A percentile compares a stretch with the other conserved stretches of the same genome.
These are phyloP conservation scores for Pimpla rufipes DNA, from an alignment of 2,888 invertebrate species.

Conservation along the genomic window DNA sequence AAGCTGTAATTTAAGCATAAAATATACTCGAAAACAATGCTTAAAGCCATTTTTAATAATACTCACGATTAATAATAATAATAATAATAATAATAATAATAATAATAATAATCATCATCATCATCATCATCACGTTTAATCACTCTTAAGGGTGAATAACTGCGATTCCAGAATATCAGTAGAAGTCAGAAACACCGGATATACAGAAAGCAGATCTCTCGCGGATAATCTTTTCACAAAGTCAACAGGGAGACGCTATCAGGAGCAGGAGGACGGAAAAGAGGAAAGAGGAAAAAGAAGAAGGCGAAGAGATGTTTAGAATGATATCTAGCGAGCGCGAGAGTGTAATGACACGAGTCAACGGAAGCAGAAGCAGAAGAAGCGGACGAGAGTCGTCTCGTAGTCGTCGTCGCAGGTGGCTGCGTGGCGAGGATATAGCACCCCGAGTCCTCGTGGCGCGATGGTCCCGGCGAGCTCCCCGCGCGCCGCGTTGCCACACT, in stretches of 20 bases:
- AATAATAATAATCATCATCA: too few relatives aligned
- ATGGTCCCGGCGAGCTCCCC: neutral
- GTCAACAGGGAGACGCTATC: neutral
- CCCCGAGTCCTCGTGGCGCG: conserved; percentile 22
- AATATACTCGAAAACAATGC: too few relatives aligned
- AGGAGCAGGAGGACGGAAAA: neutral
- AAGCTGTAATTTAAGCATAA: too few relatives aligned
- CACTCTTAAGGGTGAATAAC: neutral
- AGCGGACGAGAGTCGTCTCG: conserved; percentile 18
- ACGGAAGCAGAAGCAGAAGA: conserved; percentile 32
- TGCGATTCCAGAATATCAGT: neutral
- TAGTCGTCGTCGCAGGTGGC: conserved; percentile 43
- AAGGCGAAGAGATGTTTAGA: conserved; percentile 16
- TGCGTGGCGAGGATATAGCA: conserved; percentile 16
- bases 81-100: too few relatives aligned
- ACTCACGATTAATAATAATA: too few relatives aligned
- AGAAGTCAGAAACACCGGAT: neutral
- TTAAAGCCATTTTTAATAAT: too few relatives aligned
- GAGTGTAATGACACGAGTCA: conserved; percentile 53
- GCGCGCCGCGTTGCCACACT: conserved; percentile 72
- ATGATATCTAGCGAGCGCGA: conserved; percentile 36
- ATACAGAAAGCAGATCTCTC: neutral
- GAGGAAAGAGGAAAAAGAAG: neutral
- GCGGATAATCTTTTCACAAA: conserved; percentile 20
- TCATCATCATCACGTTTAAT: too few relatives aligned